phyloP scores from a whole-genome alignment of 2,888 invertebrate species.

The Epinotia bilunana region DNA sequence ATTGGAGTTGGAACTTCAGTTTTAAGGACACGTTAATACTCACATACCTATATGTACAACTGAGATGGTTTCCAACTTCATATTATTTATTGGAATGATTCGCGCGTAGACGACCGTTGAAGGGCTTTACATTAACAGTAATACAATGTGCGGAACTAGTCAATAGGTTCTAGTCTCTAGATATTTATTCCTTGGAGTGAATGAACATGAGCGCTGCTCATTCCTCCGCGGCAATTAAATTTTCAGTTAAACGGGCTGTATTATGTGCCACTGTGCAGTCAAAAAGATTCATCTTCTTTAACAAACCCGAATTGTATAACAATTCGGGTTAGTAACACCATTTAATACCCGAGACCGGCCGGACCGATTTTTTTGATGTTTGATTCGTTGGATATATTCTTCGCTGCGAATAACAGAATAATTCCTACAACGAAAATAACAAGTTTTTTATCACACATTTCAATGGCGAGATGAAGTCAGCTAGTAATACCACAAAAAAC shows the following conservation, averaged over 20 bases:
- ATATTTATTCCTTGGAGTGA: conserved; percentile 7
- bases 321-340: too few species aligned
- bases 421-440: too few species aligned
- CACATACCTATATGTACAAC: neutral
- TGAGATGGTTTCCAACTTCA: conserved; percentile 24
- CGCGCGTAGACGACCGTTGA: conserved; percentile 1
- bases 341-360: too few species aligned
- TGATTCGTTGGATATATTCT: too few species aligned
- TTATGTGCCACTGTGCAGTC: neutral
- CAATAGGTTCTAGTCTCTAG: neutral
- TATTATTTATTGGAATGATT: conserved; percentile 1
- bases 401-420: too few species aligned
- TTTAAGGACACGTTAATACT: neutral
- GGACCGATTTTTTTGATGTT: too few species aligned
- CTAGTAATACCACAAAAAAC: too few species aligned
- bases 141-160: neutral
- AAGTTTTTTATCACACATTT: too few species aligned
- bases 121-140: neutral
- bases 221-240: neutral
- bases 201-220: too few species aligned
- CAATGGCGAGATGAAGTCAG: too few species aligned
- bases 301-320: too few species aligned
- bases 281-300: neutral
- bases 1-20: neutral
- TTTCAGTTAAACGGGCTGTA: neutral